A percentile compares a stretch with the other conserved stretches of the same genome.
phyloP scores from a whole-genome alignment of 2,113 vertebrate genomes.

The Mormyrus iriodes region DNA sequence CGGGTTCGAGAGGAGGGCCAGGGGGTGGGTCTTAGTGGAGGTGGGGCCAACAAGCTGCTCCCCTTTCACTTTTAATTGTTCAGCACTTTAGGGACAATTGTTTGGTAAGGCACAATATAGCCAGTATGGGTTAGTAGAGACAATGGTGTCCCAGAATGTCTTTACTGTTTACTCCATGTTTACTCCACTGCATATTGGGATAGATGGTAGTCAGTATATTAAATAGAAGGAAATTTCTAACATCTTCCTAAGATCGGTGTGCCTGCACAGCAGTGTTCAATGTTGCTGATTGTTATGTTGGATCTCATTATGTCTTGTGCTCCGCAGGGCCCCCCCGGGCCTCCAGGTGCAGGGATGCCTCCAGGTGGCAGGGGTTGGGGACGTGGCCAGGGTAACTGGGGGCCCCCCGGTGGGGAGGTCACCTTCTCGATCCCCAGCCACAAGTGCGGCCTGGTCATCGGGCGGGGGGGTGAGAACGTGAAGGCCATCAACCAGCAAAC shows the following conservation, averaged over 20 bases:
- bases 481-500: constrained; percentile 92
- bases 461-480: constrained; percentile 83
- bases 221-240: background rate
- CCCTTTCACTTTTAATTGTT: background rate
- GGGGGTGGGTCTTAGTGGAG: constrained; percentile 42
- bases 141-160: background rate
- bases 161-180: background rate
- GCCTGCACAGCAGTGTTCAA: background rate
- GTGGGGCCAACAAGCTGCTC: background rate
- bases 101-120: background rate
- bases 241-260: background rate
- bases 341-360: constrained; percentile 75
- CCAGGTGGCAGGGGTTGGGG: constrained; percentile 76
- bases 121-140: background rate
- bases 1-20: constrained; percentile 61
- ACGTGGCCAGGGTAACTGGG: constrained; percentile 77
- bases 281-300: background rate
- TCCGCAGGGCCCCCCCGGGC: constrained; percentile 71
- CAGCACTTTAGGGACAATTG: background rate
- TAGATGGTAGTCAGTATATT: background rate
- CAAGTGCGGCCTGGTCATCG: constrained; percentile 89
- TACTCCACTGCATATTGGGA: background rate
- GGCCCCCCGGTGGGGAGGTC: constrained; percentile 81
- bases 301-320: background rate
- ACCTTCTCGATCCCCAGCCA: constrained; percentile 88